These are phyloP conservation scores for Rhagoletis pomonella DNA, from an alignment of 1,140 invertebrate species.

Conservation along the genomic window DNA sequence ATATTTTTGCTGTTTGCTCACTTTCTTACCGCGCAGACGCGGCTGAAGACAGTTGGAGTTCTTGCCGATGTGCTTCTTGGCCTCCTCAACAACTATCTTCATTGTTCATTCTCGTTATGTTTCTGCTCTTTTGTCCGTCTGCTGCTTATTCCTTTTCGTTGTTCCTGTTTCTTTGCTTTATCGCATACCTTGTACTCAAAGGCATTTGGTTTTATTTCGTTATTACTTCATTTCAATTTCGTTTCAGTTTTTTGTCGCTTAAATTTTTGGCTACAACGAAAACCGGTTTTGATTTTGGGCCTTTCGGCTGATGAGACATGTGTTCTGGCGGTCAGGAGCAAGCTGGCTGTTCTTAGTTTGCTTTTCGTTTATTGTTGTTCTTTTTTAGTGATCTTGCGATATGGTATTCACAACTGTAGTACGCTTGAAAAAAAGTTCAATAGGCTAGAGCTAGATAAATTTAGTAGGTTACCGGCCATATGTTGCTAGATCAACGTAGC, in stretches of 20 bases:
- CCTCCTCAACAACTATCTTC: not conserved
- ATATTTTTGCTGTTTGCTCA: not conserved
- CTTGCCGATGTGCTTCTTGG: not conserved
- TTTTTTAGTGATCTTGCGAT: not conserved
- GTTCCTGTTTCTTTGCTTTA: not conserved
- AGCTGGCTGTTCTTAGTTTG: not conserved
- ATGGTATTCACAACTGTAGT: not conserved
- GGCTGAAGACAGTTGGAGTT: constrained; percentile 23
- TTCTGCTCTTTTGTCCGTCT: not conserved
- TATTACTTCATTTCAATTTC: constrained; percentile 36
- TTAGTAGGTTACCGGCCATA: too few species aligned
- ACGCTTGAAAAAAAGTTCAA: too few species aligned
- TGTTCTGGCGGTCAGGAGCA: constrained; percentile 3
- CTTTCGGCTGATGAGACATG: not conserved
- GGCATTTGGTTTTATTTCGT: not conserved
- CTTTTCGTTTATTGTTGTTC: not conserved
- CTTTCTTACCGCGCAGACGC: not conserved
- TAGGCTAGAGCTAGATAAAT: too few species aligned
- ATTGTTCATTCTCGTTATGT: not conserved
- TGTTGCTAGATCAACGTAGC: too few species aligned
- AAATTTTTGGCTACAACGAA: not conserved
- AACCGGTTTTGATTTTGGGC: constrained; percentile 34
- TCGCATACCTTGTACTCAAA: not conserved
- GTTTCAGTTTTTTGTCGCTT: constrained; percentile 7
- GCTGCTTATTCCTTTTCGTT: not conserved